Percentiles rank a stretch among this genome's conserved stretches.
Conservation (phyloP, 2,113 vertebrate species). For the Chlorodrepanis virens region DNA sequence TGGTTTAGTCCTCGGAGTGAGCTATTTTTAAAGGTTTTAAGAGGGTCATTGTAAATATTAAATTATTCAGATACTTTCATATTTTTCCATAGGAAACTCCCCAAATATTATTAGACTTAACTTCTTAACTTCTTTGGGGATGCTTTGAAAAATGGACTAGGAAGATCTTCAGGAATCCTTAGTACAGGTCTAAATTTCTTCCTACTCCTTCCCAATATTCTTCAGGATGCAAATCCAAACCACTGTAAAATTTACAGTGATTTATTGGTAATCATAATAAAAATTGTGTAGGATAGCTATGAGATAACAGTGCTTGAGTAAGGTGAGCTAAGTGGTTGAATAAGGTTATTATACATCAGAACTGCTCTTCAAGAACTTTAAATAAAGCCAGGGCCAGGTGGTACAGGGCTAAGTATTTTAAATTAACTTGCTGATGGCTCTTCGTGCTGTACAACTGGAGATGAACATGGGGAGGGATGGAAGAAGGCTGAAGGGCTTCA, state of each 20-base stretch:
- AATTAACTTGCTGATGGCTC: not conserved
- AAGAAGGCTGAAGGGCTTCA: not conserved
- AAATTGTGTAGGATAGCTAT: not conserved
- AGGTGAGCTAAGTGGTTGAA: not conserved
- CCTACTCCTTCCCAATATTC: not conserved
- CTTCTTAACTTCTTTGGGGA: not conserved
- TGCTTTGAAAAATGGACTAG: not conserved
- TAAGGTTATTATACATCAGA: not conserved
- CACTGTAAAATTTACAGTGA: not conserved
- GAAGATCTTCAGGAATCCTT: not conserved
- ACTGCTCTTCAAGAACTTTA: not conserved
- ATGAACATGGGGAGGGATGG: not conserved
- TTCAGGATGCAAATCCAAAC: not conserved
- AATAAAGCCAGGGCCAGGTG: not conserved
- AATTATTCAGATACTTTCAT: not conserved
- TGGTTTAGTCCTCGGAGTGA: not conserved
- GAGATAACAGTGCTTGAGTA: not conserved
- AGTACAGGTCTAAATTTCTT: not conserved
- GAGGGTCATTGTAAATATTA: not conserved
- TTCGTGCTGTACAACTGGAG: not conserved
- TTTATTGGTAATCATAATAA: not conserved
- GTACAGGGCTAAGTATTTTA: not conserved
- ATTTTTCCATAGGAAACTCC: not conserved
- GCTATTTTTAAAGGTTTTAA: constrained; percentile 8
- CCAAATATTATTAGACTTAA: not conserved